These are phyloP conservation scores for Rhinolophus sinicus DNA, from an alignment of 2,113 vertebrate genomes.

Conservation along the genomic window DNA sequence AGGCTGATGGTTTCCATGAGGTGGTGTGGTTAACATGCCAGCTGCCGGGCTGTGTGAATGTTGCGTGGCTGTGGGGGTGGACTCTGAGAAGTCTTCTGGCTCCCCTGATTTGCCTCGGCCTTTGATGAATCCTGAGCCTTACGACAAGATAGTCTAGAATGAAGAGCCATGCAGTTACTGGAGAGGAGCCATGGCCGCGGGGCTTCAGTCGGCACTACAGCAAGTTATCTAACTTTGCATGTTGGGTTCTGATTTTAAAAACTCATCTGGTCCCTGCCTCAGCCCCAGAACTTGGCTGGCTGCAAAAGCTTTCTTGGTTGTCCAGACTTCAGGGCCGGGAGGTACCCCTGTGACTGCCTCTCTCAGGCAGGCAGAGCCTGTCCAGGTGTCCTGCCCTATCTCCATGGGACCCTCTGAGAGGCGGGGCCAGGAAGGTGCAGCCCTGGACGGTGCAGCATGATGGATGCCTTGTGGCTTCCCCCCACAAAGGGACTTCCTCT, in stretches of 20 bases:
- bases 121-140: neutral
- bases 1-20: neutral
- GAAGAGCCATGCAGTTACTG: neutral
- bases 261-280: neutral
- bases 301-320: neutral
- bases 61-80: neutral
- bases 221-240: neutral
- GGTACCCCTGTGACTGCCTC: neutral
- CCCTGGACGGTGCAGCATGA: neutral
- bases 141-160: neutral
- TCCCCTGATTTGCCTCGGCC: neutral
- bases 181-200: accelerated
- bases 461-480: neutral
- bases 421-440: neutral
- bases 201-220: accelerated
- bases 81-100: neutral
- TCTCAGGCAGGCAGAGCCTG: neutral
- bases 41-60: neutral
- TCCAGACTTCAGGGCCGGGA: neutral
- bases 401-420: neutral
- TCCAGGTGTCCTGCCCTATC: neutral
- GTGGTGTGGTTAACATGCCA: accelerated
- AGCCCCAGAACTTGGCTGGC: neutral
- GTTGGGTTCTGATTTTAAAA: neutral
- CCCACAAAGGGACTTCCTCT: slow-evolving; percentile 18